Conservation (phyloP, 1,140 invertebrate genomes). For the Camponotus floridanus region DNA sequence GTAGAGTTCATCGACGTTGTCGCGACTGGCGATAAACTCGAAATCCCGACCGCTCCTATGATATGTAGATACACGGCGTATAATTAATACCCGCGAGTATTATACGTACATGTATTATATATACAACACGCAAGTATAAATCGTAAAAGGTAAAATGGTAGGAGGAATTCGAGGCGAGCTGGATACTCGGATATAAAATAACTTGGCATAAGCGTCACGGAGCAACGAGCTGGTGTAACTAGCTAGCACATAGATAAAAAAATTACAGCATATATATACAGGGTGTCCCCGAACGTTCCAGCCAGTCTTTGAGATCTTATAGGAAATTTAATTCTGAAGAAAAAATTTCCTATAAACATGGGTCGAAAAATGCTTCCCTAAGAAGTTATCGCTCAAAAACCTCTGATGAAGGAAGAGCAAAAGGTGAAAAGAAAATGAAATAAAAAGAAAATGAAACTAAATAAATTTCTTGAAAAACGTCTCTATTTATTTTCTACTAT, state of each 20-base stretch:
- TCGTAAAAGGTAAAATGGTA: slow-evolving; percentile 61
- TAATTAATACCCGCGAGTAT: slow-evolving; percentile 53
- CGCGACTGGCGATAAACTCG: slow-evolving; percentile 17
- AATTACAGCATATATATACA: not conserved
- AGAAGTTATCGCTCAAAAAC: too few species aligned
- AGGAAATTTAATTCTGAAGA: too few species aligned
- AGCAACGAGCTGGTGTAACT: slow-evolving; percentile 45
- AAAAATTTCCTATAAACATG: too few species aligned
- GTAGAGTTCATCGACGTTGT: slow-evolving; percentile 32
- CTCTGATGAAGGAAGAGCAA: too few species aligned
- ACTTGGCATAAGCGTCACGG: slow-evolving; percentile 53
- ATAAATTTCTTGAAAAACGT: too few species aligned
- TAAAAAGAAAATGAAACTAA: too few species aligned
- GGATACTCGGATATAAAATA: slow-evolving; percentile 58
- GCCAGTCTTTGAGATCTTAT: too few species aligned
- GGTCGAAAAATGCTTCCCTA: too few species aligned
- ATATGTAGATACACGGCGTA: slow-evolving; percentile 34
- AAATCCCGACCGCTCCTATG: not conserved
- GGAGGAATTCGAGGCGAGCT: slow-evolving; percentile 57
- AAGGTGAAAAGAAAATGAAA: too few species aligned
- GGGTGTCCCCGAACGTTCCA: too few species aligned
- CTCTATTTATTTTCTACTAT: too few species aligned
- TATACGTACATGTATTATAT: slow-evolving; percentile 2
- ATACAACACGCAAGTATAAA: slow-evolving; percentile 2
- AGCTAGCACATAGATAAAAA: slow-evolving; percentile 46